Conservation (phyloP, 2,888 invertebrate genomes). For the Gasteruption jaculator region DNA sequence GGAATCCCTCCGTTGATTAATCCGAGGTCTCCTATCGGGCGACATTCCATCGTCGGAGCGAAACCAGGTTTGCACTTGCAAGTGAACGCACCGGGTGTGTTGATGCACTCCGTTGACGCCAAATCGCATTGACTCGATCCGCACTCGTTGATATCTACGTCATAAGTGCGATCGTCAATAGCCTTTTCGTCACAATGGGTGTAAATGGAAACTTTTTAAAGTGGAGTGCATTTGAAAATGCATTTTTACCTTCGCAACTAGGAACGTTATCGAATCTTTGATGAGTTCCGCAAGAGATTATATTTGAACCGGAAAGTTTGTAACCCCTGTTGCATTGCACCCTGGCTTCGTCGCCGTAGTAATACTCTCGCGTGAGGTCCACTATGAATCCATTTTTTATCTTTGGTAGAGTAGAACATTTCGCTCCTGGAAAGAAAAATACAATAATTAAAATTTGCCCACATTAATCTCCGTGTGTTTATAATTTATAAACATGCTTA, state of each 20-base stretch:
- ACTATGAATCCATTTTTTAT: slow-evolving; percentile 85
- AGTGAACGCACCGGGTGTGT: slow-evolving; percentile 82
- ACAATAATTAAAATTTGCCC: too few relatives aligned
- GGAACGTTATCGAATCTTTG: slow-evolving; percentile 81
- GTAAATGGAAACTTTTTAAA: background rate
- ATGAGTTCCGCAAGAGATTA: slow-evolving; percentile 79
- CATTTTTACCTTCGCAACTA: slow-evolving; percentile 75
- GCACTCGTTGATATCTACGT: slow-evolving; percentile 91
- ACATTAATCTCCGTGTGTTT: background rate
- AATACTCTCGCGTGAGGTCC: slow-evolving; percentile 71
- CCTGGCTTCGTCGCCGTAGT: slow-evolving; percentile 84
- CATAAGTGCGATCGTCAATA: too few relatives aligned
- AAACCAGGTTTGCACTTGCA: slow-evolving; percentile 85
- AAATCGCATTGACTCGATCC: slow-evolving; percentile 83
- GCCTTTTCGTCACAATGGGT: slow-evolving; percentile 6
- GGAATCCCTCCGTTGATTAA: slow-evolving; percentile 85
- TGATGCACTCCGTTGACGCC: slow-evolving; percentile 86
- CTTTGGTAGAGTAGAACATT: slow-evolving; percentile 71
- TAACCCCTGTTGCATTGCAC: slow-evolving; percentile 90
- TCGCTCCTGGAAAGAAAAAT: slow-evolving; percentile 53
- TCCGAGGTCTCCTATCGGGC: slow-evolving; percentile 86
- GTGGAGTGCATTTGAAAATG: background rate
- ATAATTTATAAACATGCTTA: background rate
- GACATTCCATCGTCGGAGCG: slow-evolving; percentile 79
- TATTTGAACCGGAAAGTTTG: slow-evolving; percentile 77